Evolutionary conservation across 1,140 invertebrate species (phyloP), one percentile per base, ranked within the genome.

Genomic region (Orchestia grillus): DNA sequence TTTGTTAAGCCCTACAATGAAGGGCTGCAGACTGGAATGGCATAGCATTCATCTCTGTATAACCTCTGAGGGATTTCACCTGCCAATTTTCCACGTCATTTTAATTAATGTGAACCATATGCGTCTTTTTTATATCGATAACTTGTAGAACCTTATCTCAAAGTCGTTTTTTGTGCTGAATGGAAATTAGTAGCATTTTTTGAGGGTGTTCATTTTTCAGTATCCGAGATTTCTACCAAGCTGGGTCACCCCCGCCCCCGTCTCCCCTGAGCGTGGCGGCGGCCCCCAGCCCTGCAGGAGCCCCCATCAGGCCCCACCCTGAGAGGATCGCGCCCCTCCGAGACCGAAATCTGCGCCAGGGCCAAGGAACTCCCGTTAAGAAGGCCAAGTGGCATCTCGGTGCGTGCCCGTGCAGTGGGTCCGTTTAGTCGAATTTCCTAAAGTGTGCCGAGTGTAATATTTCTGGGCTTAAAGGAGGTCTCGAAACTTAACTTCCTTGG

Each of bases 341-440:
- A 40, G 8, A 94, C 44, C 41, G 92, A 45, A 94, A 0, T 15
- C 19, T 40, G 92, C 43, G 44, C 6, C 92, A 44, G 43, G 88
- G 88, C 41, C 62, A 77, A 28, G 88, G 96, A 95, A 98, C 98
- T 4, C 98, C 98, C 95, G 98, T 99, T 0, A 99, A 99, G 97
- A 98, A 99, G 96, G 99, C 99, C 44, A 99, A 99, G 97, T 99
- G 99, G 99, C 99, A 99, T 98, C 98, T 99, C 97, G 98, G 98
- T 97, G 97, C 96, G 97, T 95, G 36, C 88, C 16, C 36, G 62
- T 77, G 62, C 3, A 77, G 62, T 36, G 28, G 28, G 11, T 77
- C 28, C 28, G 36, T 3, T 28, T 8, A 77, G 15, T 77, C 28
- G 28, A 36, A 36, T 36, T 53, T n/a, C n/a, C n/a, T n/a, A n/a